Conservation (phyloP, 1,140 invertebrate genomes). For the Rhagoletis pomonella region DNA sequence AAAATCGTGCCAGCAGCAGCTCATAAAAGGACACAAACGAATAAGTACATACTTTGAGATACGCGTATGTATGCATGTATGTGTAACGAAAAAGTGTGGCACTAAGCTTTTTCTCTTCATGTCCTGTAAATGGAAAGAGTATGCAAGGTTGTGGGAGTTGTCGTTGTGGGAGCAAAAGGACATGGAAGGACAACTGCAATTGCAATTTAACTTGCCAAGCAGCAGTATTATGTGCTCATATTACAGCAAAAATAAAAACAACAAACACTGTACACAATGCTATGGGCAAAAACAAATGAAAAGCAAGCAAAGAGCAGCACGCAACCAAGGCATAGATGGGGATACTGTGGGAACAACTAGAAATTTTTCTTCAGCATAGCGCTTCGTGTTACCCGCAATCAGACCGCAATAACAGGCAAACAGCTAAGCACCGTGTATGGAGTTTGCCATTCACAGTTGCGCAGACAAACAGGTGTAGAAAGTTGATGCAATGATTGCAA, state of each 20-base stretch:
- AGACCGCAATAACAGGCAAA: slow-evolving; percentile 13
- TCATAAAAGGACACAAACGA: background rate
- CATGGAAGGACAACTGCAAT: slow-evolving; percentile 46
- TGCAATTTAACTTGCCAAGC: slow-evolving; percentile 34
- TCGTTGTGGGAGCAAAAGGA: background rate
- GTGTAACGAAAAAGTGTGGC: background rate
- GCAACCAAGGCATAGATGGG: background rate
- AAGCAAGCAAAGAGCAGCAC: background rate
- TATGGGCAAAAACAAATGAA: slow-evolving; percentile 1
- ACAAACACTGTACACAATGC: background rate
- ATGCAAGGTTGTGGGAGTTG: background rate
- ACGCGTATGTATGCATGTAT: background rate
- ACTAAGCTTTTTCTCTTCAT: too few species aligned
- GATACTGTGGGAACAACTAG: background rate
- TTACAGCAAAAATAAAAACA: slow-evolving; percentile 1
- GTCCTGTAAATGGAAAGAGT: too few species aligned
- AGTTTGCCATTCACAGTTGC: background rate
- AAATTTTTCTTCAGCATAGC: background rate
- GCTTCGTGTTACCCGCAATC: slow-evolving; percentile 35
- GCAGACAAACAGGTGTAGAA: background rate
- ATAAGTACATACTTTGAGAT: background rate
- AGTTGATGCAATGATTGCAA: background rate
- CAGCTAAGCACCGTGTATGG: slow-evolving; percentile 6
- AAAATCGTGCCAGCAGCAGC: background rate
- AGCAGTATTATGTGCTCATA: slow-evolving; percentile 29